Evolutionary conservation across 1,140 invertebrate species (phyloP).

Genomic region (Dendrolimus kikuchii): DNA sequence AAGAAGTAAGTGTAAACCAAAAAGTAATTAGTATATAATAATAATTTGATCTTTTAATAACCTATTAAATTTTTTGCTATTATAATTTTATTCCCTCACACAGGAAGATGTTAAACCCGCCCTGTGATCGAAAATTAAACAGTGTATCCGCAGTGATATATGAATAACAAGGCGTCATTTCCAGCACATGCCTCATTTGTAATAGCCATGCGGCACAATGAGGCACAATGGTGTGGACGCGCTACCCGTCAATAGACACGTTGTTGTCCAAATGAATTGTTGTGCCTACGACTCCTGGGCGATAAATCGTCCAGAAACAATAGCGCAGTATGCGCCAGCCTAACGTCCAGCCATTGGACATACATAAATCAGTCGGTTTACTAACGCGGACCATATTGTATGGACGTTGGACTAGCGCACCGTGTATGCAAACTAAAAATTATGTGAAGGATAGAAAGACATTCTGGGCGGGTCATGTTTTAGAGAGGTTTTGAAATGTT

Average conservation of each 20-base stretch:
- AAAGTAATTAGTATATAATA: too few relatives aligned
- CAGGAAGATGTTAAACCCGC: too few relatives aligned
- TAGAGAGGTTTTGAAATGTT: too few relatives aligned
- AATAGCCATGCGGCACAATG: slow-evolving; percentile 20
- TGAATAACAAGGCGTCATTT: slow-evolving; percentile 11
- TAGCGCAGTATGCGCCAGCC: slow-evolving; percentile 16
- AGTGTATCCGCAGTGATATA: slow-evolving; percentile 1
- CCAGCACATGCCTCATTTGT: slow-evolving; percentile 32
- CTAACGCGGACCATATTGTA: slow-evolving; percentile 30
- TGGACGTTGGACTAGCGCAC: slow-evolving; percentile 13
- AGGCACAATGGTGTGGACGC: slow-evolving; percentile 27
- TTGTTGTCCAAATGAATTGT: slow-evolving; percentile 43
- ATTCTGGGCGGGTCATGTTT: too few relatives aligned
- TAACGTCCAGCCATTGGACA: slow-evolving; percentile 19
- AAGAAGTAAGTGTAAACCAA: too few relatives aligned
- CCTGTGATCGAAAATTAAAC: slow-evolving; percentile 1
- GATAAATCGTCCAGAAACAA: slow-evolving; percentile 25
- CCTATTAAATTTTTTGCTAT: too few relatives aligned
- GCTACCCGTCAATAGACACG: slow-evolving; percentile 29
- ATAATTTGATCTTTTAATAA: too few relatives aligned
- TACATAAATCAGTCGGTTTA: slow-evolving; percentile 41
- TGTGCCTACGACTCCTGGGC: slow-evolving; percentile 26
- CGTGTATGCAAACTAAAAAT: too few relatives aligned
- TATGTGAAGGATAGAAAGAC: neutral
- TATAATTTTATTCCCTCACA: too few relatives aligned